These are phyloP conservation scores for human DNA, from an alignment of 2,113 vertebrate genomes.

Conservation along the genomic window DNA sequence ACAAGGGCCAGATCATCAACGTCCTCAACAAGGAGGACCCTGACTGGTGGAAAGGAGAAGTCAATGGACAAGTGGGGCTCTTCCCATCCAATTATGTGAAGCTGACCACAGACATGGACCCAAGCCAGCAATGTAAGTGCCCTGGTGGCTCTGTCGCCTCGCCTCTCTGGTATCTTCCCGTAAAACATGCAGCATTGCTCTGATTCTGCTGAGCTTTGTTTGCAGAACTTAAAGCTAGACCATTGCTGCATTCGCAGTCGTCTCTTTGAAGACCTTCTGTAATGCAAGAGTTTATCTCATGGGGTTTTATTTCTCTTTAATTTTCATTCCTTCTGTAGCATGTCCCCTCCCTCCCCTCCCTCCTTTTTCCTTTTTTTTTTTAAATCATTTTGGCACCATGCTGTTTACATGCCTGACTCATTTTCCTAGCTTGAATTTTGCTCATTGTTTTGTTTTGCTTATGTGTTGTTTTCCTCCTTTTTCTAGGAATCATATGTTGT, in stretches of 20 bases:
- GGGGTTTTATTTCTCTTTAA: slow-evolving; percentile 76
- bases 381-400: slow-evolving; percentile 84
- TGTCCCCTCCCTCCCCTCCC: slow-evolving; percentile 69
- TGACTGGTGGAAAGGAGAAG: slow-evolving; percentile 99
- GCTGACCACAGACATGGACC: slow-evolving; percentile 97
- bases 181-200: slow-evolving; percentile 87
- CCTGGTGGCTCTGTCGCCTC: slow-evolving; percentile 58
- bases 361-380: slow-evolving; percentile 62
- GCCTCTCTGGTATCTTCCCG: slow-evolving; percentile 49
- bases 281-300: slow-evolving; percentile 77
- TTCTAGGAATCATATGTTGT: slow-evolving; percentile 99
- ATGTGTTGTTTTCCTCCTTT: slow-evolving; percentile 99
- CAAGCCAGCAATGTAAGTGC: slow-evolving; percentile 99
- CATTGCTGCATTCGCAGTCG: slow-evolving; percentile 79
- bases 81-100: slow-evolving; percentile 99
- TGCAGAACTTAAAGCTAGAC: slow-evolving; percentile 80
- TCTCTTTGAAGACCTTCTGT: slow-evolving; percentile 90
- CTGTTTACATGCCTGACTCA: slow-evolving; percentile 86
- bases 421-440: slow-evolving; percentile 91
- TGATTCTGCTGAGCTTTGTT: slow-evolving; percentile 79
- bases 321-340: slow-evolving; percentile 85
- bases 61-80: slow-evolving; percentile 95
- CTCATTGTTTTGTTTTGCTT: slow-evolving; percentile 97
- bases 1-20: slow-evolving; percentile 98
- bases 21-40: slow-evolving; percentile 98